A percentile compares a stretch with the other conserved stretches of the same genome.
These are phyloP conservation scores for Chanos chanos DNA, from an alignment of 2,797 vertebrate genomes.

Conservation along the genomic window DNA sequence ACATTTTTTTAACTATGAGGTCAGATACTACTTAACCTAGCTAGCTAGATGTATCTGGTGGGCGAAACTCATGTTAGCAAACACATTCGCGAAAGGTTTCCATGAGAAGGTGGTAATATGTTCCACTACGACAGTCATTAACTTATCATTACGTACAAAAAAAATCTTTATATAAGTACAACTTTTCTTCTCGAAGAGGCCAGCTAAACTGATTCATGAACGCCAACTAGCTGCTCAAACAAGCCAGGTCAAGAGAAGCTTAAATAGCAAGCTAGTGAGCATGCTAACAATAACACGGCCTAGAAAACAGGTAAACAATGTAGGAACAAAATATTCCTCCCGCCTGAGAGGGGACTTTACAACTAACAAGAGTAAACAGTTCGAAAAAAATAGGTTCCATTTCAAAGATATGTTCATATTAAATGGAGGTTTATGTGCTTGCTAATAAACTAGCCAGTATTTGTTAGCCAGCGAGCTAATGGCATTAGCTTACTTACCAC, in stretches of 20 bases:
- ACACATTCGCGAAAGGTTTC: no score
- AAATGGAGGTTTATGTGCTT: neutral
- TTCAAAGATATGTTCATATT: neutral
- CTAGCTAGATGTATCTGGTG: no score
- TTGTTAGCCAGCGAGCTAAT: slow-evolving; percentile 62
- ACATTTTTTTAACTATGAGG: neutral
- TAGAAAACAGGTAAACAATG: slow-evolving; percentile 29
- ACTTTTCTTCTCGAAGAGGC: no score
- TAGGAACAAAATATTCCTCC: neutral
- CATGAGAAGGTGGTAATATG: no score
- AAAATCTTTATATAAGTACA: no score
- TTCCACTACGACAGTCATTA: no score
- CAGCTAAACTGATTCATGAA: no score
- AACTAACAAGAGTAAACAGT: neutral
- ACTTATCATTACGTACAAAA: no score
- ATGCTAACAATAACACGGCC: slow-evolving; percentile 52
- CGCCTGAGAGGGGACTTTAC: no score
- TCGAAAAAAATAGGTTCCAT: neutral
- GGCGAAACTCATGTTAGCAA: no score
- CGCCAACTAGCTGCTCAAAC: neutral
- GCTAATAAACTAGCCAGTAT: slow-evolving; percentile 42
- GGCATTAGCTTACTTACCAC: slow-evolving; percentile 69
- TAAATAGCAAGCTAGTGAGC: slow-evolving; percentile 22
- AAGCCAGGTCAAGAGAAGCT: neutral
- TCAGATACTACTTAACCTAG: neutral